Percentiles rank a stretch among this genome's conserved stretches.
Conservation (phyloP, 2,797 vertebrate species). For the Leptoclinus maculatus region DNA sequence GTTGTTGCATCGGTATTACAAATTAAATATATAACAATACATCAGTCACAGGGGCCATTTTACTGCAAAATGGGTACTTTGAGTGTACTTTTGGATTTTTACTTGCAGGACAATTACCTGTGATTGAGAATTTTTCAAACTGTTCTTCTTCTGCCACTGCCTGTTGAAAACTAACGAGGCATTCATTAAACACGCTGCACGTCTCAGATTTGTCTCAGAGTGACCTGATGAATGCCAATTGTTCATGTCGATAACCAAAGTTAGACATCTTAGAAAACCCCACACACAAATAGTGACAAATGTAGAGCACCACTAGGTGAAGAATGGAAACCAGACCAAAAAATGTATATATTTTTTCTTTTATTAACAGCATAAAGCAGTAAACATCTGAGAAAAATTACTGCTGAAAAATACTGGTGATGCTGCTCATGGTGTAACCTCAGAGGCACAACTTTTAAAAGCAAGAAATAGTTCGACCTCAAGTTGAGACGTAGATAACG, state of each 20-base stretch:
- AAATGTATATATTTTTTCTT: not conserved
- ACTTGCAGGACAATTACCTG: not conserved
- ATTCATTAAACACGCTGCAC: not conserved
- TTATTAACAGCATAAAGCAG: not conserved
- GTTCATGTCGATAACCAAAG: slow-evolving; percentile 1
- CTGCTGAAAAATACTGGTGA: slow-evolving; percentile 25
- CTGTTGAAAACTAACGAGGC: not conserved
- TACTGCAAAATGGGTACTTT: not conserved
- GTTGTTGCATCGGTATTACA: not conserved
- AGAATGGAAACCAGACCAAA: not conserved
- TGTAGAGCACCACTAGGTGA: not conserved
- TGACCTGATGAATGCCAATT: not conserved
- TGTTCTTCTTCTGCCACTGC: not conserved
- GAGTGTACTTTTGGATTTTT: not conserved
- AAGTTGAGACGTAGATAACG: not conserved
- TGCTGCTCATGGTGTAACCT: not conserved
- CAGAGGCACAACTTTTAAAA: slow-evolving; percentile 16
- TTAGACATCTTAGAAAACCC: not conserved
- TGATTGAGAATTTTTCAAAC: not conserved
- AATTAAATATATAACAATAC: not conserved
- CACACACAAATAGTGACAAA: not conserved
- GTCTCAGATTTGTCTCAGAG: not conserved
- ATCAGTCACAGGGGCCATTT: not conserved
- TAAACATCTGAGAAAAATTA: slow-evolving; percentile 17
- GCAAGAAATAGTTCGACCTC: slow-evolving; percentile 24